phyloP scores from a whole-genome alignment of 1,140 invertebrate genomes.

The Diachasma alloeum region DNA sequence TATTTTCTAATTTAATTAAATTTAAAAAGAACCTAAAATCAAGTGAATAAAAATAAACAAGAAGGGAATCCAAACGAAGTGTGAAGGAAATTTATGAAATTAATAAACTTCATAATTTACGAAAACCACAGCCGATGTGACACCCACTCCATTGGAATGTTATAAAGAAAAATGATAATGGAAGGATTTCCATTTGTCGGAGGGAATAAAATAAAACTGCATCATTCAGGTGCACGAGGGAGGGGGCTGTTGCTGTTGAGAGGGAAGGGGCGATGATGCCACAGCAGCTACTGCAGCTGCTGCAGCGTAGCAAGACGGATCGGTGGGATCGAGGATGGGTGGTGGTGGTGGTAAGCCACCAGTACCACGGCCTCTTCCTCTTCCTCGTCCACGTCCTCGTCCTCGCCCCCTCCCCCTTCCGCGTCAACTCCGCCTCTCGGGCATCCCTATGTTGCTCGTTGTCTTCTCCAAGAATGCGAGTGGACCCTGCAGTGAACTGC shows the following conservation, averaged over 20 bases:
- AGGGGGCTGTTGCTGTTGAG: constrained; percentile 59
- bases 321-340: constrained; percentile 56
- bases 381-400: constrained; percentile 66
- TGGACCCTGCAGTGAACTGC: constrained; percentile 69
- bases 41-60: too few species aligned
- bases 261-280: constrained; percentile 60
- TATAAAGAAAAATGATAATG: not conserved
- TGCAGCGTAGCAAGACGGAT: constrained; percentile 58
- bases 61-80: too few species aligned
- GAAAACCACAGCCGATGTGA: not conserved
- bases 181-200: not conserved
- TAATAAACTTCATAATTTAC: not conserved
- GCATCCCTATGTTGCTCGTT: constrained; percentile 77
- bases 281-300: constrained; percentile 47
- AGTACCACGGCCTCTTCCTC: constrained; percentile 64
- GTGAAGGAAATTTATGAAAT: too few species aligned
- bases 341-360: constrained; percentile 48
- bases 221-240: constrained; percentile 45
- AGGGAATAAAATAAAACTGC: not conserved
- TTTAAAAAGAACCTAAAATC: too few species aligned
- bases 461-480: constrained; percentile 76
- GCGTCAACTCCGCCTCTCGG: constrained; percentile 70
- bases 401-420: constrained; percentile 70
- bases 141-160: not conserved
- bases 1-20: too few species aligned